Evolutionary conservation across 2,888 invertebrate genomes (phyloP), one percentile per base, ranked within the genome.

Genomic region (Helicoverpa assulta): DNA sequence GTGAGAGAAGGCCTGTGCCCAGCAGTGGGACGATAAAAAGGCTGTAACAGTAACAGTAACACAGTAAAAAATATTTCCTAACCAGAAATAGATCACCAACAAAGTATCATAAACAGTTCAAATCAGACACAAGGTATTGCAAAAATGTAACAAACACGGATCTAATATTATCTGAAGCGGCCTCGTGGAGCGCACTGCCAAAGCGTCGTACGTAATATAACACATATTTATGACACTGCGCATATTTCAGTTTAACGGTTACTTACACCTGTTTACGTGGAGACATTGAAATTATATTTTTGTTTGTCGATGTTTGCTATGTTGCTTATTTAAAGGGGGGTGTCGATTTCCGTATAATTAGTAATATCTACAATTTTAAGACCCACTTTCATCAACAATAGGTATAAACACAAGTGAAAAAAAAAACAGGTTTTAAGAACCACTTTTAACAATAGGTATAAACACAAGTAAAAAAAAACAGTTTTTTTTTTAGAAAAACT

Each of bases 201-300:
- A 76, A 79, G 62, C 53, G 50, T 50, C 71, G 71, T 81, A 26
- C 76, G 78, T 74, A 40, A 40, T 10, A 40, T 40, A 40, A 40
- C 14, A 40, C 40, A 70, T 57, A 72, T 75, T 72, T 76, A 80
- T 82, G 82, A 82, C 73, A 78, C 18, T 29, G 51, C 57, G 64
- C 80, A 80, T 79, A 70, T 78, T 79, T 73, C 76, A 63, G 72
- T 71, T 71, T 26, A 1, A 50, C 64, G 73, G 69, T 79, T 75
- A 70, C 71, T 60, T 67, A 78, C 86, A 87, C 84, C 81, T 87
- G 86, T 79, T 67, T 57, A 76, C 43, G 43, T 71, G n/a, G n/a
- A 53, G 76, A 71, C 76, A 75, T 76, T 76, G 75, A 63, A 65
- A 71, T 7, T 50, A 14, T 74, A 78, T 78, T 78, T 78, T 65